Percentiles rank a stretch among this genome's conserved stretches.
Conservation (phyloP, 2,113 vertebrate genomes). For the Bufo gargarizans region DNA sequence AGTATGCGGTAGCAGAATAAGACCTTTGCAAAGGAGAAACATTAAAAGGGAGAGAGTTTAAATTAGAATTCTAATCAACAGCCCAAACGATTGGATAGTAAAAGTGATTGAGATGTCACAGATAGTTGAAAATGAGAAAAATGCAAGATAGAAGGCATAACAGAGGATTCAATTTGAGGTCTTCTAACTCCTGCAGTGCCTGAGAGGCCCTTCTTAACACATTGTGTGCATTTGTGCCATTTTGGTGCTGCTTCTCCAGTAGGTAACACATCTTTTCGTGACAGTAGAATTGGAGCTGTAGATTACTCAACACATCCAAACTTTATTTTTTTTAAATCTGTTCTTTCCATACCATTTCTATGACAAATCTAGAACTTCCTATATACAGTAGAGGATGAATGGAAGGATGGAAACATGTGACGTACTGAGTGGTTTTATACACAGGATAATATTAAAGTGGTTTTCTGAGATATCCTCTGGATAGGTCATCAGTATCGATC, state of each 20-base stretch:
- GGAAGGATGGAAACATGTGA: neutral
- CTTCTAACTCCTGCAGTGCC: constrained; percentile 27
- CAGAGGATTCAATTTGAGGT: neutral
- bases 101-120: constrained; percentile 63
- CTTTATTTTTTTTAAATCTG: neutral
- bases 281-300: neutral
- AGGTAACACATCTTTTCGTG: neutral
- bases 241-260: neutral
- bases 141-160: constrained; percentile 1
- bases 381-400: neutral
- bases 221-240: neutral
- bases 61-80: constrained; percentile 65
- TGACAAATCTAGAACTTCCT: neutral
- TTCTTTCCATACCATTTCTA: neutral
- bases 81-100: constrained; percentile 61
- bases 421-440: neutral
- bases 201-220: neutral
- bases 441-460: neutral
- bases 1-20: constrained; percentile 41
- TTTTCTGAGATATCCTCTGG: no score
- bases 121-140: constrained; percentile 62
- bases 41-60: constrained; percentile 64
- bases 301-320: neutral
- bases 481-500: no score
- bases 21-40: constrained; percentile 58